phyloP scores from a whole-genome alignment of 2,797 vertebrate genomes.

The Mus minutoides region DNA sequence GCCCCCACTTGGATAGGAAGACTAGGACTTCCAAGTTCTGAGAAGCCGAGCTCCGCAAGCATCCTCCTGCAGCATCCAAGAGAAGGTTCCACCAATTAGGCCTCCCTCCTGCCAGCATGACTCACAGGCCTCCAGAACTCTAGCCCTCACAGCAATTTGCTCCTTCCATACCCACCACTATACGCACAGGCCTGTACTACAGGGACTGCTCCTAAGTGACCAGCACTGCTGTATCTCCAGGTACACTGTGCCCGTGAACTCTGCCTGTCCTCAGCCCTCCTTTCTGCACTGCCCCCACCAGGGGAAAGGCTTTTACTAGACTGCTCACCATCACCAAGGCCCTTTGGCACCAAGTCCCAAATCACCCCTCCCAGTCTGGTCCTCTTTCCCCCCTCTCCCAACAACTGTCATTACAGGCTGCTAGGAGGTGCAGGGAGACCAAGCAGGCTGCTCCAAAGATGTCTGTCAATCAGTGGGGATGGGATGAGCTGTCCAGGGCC shows the following conservation, averaged over 20 bases:
- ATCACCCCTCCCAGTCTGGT: background rate
- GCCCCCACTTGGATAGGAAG: background rate
- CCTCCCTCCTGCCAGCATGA: background rate
- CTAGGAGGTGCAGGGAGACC: background rate
- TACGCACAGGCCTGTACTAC: background rate
- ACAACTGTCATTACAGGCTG: background rate
- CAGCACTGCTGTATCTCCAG: background rate
- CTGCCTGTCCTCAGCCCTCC: background rate
- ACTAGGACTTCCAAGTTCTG: background rate
- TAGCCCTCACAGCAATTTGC: rapidly evolving
- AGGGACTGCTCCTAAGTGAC: background rate
- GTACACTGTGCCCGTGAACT: background rate
- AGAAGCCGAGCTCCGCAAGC: background rate
- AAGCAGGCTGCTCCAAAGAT: background rate
- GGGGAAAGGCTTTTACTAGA: background rate
- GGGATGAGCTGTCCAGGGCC: background rate
- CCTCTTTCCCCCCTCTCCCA: too few species aligned
- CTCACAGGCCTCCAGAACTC: background rate
- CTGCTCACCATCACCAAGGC: background rate
- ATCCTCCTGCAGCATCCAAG: background rate
- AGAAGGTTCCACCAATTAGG: background rate
- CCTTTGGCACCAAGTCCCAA: background rate
- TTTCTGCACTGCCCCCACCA: background rate
- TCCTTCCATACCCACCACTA: background rate
- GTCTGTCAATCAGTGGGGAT: background rate